phyloP scores from a whole-genome alignment of 2,797 vertebrate species.

The Pseudochromis fuscus region DNA sequence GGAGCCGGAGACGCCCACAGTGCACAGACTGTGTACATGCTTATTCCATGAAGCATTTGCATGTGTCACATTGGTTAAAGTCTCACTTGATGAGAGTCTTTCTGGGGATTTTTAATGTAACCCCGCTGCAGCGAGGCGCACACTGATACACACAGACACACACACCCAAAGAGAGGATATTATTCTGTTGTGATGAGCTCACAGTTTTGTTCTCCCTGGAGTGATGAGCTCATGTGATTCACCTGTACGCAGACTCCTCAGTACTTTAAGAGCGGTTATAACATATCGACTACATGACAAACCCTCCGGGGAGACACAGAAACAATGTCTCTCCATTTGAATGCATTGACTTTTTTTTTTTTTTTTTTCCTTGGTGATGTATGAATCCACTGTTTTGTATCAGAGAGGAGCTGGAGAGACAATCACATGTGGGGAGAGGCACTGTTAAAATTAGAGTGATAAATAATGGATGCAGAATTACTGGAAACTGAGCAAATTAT shows the following conservation, averaged over 20 bases:
- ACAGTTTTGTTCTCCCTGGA: slow-evolving; percentile 40
- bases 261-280: slow-evolving; percentile 40
- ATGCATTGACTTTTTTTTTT: slow-evolving; percentile 23
- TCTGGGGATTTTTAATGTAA: slow-evolving; percentile 6
- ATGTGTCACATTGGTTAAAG: slow-evolving; percentile 52
- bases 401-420: slow-evolving; percentile 10
- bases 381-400: slow-evolving; percentile 39
- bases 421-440: background rate
- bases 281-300: slow-evolving; percentile 45
- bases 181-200: slow-evolving; percentile 60
- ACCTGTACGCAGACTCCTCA: slow-evolving; percentile 43
- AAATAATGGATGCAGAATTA: slow-evolving; percentile 11
- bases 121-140: background rate
- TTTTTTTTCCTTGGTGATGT: slow-evolving; percentile 34
- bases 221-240: slow-evolving; percentile 70
- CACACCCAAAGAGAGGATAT: background rate
- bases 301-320: slow-evolving; percentile 37
- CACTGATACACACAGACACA: background rate
- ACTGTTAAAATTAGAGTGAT: slow-evolving; percentile 14
- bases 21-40: slow-evolving; percentile 24
- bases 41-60: slow-evolving; percentile 49
- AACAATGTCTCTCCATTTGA: slow-evolving; percentile 50
- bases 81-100: slow-evolving; percentile 20
- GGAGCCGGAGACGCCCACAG: slow-evolving; percentile 33
- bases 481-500: background rate